phyloP scores from a whole-genome alignment of 2,888 invertebrate species.

The Drosophila antonietae region DNA sequence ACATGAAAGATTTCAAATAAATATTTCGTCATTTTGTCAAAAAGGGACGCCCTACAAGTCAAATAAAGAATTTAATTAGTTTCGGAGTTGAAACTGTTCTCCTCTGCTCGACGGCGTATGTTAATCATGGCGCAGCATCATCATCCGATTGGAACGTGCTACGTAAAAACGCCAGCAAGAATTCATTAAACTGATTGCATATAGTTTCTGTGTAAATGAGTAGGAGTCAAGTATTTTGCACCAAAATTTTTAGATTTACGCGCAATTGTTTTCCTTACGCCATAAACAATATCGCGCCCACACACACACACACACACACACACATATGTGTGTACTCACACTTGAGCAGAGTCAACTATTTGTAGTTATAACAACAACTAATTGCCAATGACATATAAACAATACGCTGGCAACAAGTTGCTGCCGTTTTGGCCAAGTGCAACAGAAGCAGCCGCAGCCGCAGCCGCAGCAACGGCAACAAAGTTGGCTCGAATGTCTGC shows the following conservation, averaged over 20 bases:
- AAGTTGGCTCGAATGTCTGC: conserved; percentile 55
- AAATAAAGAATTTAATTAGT: conserved; percentile 40
- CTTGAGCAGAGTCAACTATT: conserved; percentile 20
- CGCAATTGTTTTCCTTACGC: conserved; percentile 27
- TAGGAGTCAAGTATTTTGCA: conserved; percentile 23
- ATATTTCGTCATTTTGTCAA: conserved; percentile 76
- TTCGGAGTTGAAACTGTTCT: conserved; percentile 11
- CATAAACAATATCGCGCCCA: conserved; percentile 30
- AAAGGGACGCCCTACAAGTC: neutral
- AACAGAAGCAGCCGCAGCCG: conserved; percentile 13
- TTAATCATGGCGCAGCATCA: conserved; percentile 23
- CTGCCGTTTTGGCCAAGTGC: conserved; percentile 60
- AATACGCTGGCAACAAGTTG: conserved; percentile 59
- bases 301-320: conserved; percentile 4
- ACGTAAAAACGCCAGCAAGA: conserved; percentile 8
- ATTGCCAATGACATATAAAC: conserved; percentile 79
- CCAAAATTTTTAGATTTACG: conserved; percentile 55
- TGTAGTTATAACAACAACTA: conserved; percentile 62
- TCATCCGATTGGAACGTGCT: conserved; percentile 15
- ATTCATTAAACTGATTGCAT: neutral
- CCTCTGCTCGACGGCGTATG: conserved; percentile 2
- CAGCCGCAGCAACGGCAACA: conserved; percentile 17
- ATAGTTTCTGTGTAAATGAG: conserved; percentile 33
- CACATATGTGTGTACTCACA: neutral
- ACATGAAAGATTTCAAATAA: conserved; percentile 81